phyloP scores from a whole-genome alignment of 2,888 invertebrate genomes.

The Drosophila acutilabella region DNA sequence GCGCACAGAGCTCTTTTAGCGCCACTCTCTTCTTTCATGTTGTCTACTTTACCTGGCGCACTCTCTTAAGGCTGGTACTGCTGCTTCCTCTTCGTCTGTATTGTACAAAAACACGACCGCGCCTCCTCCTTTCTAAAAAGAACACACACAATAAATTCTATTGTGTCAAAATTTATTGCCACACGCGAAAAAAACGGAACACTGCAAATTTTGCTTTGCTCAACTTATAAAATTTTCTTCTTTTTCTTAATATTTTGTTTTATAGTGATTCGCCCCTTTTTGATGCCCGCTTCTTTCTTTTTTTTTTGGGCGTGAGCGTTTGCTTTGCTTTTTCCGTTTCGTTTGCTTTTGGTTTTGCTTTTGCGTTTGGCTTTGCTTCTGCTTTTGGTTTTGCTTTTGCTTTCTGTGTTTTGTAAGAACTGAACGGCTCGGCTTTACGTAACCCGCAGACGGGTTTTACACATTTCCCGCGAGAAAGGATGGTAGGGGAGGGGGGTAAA shows the following conservation, averaged over 20 bases:
- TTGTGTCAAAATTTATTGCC: slow-evolving; percentile 75
- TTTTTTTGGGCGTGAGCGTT: slow-evolving; percentile 62
- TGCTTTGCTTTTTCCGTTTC: slow-evolving; percentile 63
- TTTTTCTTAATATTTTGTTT: slow-evolving; percentile 37
- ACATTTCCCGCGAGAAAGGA: slow-evolving; percentile 35
- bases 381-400: slow-evolving; percentile 27
- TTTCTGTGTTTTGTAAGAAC: slow-evolving; percentile 75
- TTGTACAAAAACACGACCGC: slow-evolving; percentile 55
- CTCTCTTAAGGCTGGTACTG: slow-evolving; percentile 27
- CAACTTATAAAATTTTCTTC: slow-evolving; percentile 38
- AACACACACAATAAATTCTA: slow-evolving; percentile 56
- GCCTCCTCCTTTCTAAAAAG: slow-evolving; percentile 66
- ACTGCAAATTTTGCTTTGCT: slow-evolving; percentile 56
- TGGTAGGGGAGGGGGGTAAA: slow-evolving; percentile 1
- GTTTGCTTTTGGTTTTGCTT: slow-evolving; percentile 33
- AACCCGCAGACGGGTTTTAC: slow-evolving; percentile 69
- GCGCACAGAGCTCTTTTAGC: slow-evolving; percentile 39
- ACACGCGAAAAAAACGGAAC: slow-evolving; percentile 69
- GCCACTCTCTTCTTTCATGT: slow-evolving; percentile 28
- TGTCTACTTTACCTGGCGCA: slow-evolving; percentile 68
- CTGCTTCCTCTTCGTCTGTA: slow-evolving; percentile 28
- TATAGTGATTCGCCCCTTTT: slow-evolving; percentile 44
- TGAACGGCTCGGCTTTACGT: slow-evolving; percentile 74
- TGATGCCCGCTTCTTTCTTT: slow-evolving; percentile 33
- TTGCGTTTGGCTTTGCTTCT: not conserved